Percentiles rank a stretch among this genome's conserved stretches.
These are phyloP conservation scores for Gymnogyps californianus DNA, from an alignment of 2,113 vertebrate genomes.

Conservation along the genomic window DNA sequence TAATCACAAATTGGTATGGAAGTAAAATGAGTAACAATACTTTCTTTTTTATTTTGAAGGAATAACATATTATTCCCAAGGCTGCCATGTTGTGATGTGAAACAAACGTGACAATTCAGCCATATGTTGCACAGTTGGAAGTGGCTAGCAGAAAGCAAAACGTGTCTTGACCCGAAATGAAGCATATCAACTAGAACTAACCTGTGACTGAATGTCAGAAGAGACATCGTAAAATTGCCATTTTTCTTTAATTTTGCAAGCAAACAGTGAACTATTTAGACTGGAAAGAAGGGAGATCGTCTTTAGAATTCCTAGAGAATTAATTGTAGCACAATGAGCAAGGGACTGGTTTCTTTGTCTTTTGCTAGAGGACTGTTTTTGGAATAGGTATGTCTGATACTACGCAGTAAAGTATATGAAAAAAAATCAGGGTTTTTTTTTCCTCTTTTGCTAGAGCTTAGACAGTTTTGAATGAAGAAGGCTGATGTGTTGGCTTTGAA, in stretches of 20 bases:
- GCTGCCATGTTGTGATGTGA: neutral
- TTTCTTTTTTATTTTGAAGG: neutral
- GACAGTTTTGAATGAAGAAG: neutral
- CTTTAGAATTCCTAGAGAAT: neutral
- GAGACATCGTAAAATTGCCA: neutral
- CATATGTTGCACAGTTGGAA: neutral
- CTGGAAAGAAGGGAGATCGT: neutral
- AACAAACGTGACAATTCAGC: neutral
- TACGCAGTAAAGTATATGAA: neutral
- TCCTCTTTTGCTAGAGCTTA: neutral
- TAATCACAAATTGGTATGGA: neutral
- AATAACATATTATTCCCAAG: neutral
- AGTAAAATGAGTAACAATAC: neutral
- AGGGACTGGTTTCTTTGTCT: neutral
- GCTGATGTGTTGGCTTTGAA: neutral
- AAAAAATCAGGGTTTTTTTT: neutral
- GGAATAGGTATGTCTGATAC: neutral
- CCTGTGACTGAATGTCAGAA: neutral
- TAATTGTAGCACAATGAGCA: neutral
- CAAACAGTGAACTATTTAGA: neutral
- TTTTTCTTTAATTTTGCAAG: neutral
- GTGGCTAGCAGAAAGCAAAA: neutral
- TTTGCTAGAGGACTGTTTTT: neutral
- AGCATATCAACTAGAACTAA: neutral
- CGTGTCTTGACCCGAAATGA: accelerated